Conservation (phyloP, 64 coral and sea anemone species). For the Trachythela sp. region DNA sequence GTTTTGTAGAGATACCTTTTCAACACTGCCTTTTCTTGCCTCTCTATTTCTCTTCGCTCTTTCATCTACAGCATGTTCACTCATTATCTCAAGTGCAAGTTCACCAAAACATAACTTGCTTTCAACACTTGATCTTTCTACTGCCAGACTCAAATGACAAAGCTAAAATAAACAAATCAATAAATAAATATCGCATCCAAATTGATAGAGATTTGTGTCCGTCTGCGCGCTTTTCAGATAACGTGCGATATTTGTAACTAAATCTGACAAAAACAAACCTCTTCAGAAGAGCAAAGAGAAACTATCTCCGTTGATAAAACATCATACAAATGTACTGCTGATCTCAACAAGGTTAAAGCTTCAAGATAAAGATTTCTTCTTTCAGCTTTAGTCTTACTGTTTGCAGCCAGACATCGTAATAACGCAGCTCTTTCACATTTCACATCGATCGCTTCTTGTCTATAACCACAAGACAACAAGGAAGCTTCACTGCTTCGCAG, state of each 20-base stretch:
- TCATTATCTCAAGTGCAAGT: constrained; percentile 51
- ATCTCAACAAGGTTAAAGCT: constrained; percentile 26
- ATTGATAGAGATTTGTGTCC: not conserved
- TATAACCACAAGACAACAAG: constrained; percentile 57
- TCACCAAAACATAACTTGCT: constrained; percentile 37
- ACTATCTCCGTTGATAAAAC: not conserved
- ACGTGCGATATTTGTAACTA: not conserved
- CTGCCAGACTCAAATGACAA: constrained; percentile 47
- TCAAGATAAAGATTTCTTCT: constrained; percentile 58
- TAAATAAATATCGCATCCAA: not conserved
- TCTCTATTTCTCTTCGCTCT: constrained; percentile 47
- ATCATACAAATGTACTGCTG: not conserved
- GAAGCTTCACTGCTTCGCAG: constrained; percentile 43
- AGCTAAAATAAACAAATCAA: constrained; percentile 20
- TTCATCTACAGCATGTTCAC: constrained; percentile 39
- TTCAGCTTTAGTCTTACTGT: constrained; percentile 43
- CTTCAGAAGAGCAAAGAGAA: not conserved
- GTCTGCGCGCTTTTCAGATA: not conserved
- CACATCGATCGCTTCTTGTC: constrained; percentile 71
- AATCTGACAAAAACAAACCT: not conserved
- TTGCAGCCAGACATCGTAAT: constrained; percentile 60
- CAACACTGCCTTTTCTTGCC: constrained; percentile 56
- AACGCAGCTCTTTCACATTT: constrained; percentile 58
- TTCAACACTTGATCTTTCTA: constrained; percentile 51
- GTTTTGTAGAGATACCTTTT: constrained; percentile 54